These are phyloP conservation scores for Phengaris alcon DNA, from an alignment of 2,888 invertebrate genomes.

Conservation along the genomic window DNA sequence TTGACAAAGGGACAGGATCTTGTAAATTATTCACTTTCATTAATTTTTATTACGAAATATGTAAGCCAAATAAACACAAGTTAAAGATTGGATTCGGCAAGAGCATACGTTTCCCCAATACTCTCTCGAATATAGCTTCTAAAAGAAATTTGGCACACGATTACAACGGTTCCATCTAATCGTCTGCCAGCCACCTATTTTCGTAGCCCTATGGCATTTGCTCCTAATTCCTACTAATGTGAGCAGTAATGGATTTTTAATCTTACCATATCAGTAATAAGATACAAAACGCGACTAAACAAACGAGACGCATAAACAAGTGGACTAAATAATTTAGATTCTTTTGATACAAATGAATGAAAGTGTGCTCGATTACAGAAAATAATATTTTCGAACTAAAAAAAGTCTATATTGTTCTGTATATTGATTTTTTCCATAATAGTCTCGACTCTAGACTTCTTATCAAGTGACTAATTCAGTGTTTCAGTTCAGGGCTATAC, in stretches of 20 bases:
- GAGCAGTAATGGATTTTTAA: constrained; percentile 25
- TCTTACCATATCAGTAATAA: constrained; percentile 22
- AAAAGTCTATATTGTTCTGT: not conserved
- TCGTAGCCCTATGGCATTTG: constrained; percentile 43
- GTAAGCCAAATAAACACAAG: not conserved
- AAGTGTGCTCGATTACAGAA: not conserved
- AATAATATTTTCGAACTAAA: not conserved
- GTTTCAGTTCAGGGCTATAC: constrained; percentile 3
- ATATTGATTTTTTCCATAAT: constrained; percentile 4
- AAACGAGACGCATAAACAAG: not conserved
- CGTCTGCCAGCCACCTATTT: constrained; percentile 44
- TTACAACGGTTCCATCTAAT: constrained; percentile 35
- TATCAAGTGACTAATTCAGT: not conserved
- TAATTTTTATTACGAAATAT: not conserved
- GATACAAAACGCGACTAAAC: constrained; percentile 2
- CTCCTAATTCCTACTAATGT: constrained; percentile 29
- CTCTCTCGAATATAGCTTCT: constrained; percentile 29
- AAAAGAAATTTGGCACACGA: constrained; percentile 40
- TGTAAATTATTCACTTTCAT: constrained; percentile 4
- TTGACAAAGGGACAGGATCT: not conserved
- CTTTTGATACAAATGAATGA: not conserved
- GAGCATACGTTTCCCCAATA: constrained; percentile 7
- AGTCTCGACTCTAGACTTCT: not conserved
- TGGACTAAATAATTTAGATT: constrained; percentile 17
- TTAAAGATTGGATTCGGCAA: not conserved